Evolutionary conservation across 2,797 vertebrate species (phyloP).

Genomic region (Pithecia hirsuta): DNA sequence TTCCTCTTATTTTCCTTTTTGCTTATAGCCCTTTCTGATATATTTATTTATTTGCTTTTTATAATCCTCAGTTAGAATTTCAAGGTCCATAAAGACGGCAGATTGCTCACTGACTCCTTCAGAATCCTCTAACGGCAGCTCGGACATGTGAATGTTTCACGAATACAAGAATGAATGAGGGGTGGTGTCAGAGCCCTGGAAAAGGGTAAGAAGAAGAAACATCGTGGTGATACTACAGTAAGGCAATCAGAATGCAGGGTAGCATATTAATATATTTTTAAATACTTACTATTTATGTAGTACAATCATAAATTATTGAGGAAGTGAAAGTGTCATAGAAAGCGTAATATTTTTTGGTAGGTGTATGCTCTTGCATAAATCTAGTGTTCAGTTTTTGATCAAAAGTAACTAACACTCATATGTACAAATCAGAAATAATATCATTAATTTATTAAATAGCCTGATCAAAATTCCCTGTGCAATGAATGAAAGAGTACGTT

Average conservation of each 20-base stretch:
- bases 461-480: neutral
- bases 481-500: neutral
- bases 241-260: neutral
- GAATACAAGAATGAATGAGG: neutral
- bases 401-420: slow-evolving; percentile 5
- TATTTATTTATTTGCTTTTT: neutral
- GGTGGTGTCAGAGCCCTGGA: neutral
- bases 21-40: no score
- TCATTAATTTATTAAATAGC: neutral
- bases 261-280: neutral
- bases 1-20: neutral
- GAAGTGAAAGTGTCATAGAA: neutral
- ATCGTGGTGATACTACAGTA: neutral
- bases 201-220: neutral
- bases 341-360: neutral
- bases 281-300: neutral
- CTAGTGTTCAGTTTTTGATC: neutral
- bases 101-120: neutral
- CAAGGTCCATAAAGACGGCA: no score
- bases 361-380: neutral
- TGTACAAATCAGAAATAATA: neutral
- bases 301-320: neutral
- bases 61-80: neutral
- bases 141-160: neutral
- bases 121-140: neutral